Percentiles rank a stretch among this genome's conserved stretches.
These are phyloP conservation scores for Galeruca laticollis DNA, from an alignment of 2,888 invertebrate species.

Conservation along the genomic window DNA sequence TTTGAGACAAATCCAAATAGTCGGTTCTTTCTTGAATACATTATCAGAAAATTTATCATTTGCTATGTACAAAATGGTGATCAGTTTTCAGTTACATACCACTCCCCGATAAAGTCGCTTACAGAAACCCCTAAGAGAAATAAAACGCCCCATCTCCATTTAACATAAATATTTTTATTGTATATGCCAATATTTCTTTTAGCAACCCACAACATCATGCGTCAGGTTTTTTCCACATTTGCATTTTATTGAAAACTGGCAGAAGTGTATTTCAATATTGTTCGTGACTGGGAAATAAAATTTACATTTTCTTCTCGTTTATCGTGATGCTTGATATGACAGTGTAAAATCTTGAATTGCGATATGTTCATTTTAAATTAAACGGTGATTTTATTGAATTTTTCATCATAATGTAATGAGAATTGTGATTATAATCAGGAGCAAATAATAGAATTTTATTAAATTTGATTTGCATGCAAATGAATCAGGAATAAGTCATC, in stretches of 20 bases:
- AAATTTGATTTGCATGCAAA: too few species aligned
- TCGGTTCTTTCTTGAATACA: too few species aligned
- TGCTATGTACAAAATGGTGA: background rate
- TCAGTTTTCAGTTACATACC: background rate
- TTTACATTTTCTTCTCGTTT: slow-evolving; percentile 55
- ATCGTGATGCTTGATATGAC: slow-evolving; percentile 34
- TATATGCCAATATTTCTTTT: slow-evolving; percentile 40
- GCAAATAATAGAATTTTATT: too few species aligned
- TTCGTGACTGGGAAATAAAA: slow-evolving; percentile 61
- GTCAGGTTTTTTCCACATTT: slow-evolving; percentile 61
- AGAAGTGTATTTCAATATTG: slow-evolving; percentile 62
- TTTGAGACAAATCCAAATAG: too few species aligned
- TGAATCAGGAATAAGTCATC: too few species aligned
- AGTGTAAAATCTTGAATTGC: slow-evolving; percentile 37
- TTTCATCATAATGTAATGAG: too few species aligned
- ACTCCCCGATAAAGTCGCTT: background rate
- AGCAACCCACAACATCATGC: slow-evolving; percentile 53
- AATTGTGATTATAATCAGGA: too few species aligned
- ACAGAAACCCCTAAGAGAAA: background rate
- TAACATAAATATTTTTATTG: slow-evolving; percentile 46
- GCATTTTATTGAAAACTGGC: slow-evolving; percentile 63
- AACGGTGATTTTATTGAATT: slow-evolving; percentile 9
- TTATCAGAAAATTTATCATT: too few species aligned
- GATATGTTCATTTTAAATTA: slow-evolving; percentile 19
- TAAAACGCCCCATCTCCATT: background rate